Evolutionary conservation across 2,888 invertebrate genomes (phyloP).

Genomic region (Chymomyza caudatula): DNA sequence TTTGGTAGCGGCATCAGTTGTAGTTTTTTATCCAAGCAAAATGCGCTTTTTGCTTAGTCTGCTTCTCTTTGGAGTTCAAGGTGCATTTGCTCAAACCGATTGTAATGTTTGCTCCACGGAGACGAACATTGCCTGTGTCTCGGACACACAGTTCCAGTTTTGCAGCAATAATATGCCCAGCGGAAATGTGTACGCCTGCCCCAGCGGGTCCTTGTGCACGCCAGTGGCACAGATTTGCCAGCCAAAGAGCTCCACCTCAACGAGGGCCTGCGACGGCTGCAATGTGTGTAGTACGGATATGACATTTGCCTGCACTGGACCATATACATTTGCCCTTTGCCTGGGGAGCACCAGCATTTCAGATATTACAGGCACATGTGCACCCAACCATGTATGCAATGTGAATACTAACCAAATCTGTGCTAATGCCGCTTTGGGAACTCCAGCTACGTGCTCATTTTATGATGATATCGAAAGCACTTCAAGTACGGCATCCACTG

Average conservation of each 20-base stretch:
- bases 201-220: conserved; percentile 41
- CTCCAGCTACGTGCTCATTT: conserved; percentile 41
- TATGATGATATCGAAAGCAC: neutral
- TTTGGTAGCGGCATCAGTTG: conserved; percentile 14
- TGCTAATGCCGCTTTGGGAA: neutral
- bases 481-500: neutral
- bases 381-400: conserved; percentile 40
- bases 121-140: conserved; percentile 28
- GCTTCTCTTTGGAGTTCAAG: neutral
- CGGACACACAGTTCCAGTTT: conserved; percentile 46
- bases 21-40: neutral
- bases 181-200: conserved; percentile 42
- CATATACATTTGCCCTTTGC: conserved; percentile 54
- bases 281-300: conserved; percentile 41
- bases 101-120: conserved; percentile 43
- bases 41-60: conserved; percentile 23
- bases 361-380: conserved; percentile 39
- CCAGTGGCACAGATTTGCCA: conserved; percentile 25
- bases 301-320: conserved; percentile 58
- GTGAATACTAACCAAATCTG: conserved; percentile 27
- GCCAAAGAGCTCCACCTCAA: conserved; percentile 1
- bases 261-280: conserved; percentile 49
- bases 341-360: conserved; percentile 36
- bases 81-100: conserved; percentile 14
- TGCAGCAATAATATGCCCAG: conserved; percentile 37